Base-by-base conservation (phyloP, 2,113 vertebrate species). In the Barbus barbus region DNA sequence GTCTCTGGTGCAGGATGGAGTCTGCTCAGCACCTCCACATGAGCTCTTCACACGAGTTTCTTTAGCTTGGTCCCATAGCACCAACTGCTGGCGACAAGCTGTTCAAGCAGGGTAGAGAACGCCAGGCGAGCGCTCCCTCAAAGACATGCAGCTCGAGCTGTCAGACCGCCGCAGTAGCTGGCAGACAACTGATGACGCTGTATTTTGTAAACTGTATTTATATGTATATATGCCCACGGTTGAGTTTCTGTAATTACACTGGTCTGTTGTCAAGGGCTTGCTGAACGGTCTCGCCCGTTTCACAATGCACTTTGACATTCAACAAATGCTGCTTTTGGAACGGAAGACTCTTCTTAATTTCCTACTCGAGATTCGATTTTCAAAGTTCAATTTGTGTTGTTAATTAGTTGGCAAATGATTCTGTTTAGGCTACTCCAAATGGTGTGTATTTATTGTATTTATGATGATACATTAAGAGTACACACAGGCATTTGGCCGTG, bases 131-230 rank as follows among this genome's bases (percentile, higher is more conserved):
- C n/a, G n/a, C n/a, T n/a, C n/a, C n/a, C n/a, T n/a, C 38, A 31
- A 24, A 78, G 53, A 73, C 41, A 18, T 28, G 71, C 72, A 14
- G 31, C n/a, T 9, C 63, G 67, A 14, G 36, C 61, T 53, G 69
- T 41, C 14, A 51, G 65, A 41, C 20, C 85, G 60, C 82, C 31
- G 28, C 81, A 48, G 58, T 14, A 48, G 63, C 56, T 53, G 77
- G 41, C 41, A 48, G 46, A 48, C 46, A 13, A 51, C 48, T 51
- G 82, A 83, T 18, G 48, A 60, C 3, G 86, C 84, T 90, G 90
- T 87, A 88, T 84, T 89, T 91, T 89, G 63, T 82, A 83, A 86
- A 87, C 88, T 93, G 90, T 92, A 89, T 92, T 92, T 91, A 91
- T 92, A 81, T 94, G 92, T 94, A 93, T 79, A 44, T 44, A 44